Evolutionary conservation across 1,140 invertebrate genomes (phyloP).

Genomic region (Brachionus manjavacas): DNA sequence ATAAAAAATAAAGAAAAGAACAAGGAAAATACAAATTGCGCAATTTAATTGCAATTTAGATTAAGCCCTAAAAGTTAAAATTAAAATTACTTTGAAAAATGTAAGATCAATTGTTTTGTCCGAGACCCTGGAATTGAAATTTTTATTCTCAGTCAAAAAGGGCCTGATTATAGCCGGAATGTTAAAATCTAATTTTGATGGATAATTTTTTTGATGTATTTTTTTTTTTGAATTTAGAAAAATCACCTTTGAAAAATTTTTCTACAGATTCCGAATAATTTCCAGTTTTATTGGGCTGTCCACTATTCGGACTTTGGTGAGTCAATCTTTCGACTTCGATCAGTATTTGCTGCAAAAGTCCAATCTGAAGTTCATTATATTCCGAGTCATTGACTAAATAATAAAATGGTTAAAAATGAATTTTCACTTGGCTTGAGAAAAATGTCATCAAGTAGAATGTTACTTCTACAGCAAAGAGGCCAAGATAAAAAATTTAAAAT

Average conservation of each 20-base stretch:
- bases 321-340: conserved; percentile 22
- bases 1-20: too few relatives aligned
- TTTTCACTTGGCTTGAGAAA: neutral
- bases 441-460: conserved; percentile 15
- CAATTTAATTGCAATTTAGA: neutral
- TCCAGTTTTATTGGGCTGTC: neutral
- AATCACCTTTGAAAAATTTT: conserved; percentile 40
- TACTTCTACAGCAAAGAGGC: neutral
- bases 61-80: neutral
- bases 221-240: neutral
- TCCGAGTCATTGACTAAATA: conserved; percentile 26
- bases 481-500: neutral
- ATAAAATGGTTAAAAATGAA: neutral
- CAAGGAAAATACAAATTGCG: neutral
- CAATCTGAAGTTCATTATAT: conserved; percentile 22
- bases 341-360: conserved; percentile 20
- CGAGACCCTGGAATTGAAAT: neutral
- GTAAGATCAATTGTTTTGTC: neutral
- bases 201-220: neutral
- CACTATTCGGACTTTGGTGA: neutral
- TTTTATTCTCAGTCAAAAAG: conserved; percentile 2
- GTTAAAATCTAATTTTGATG: neutral
- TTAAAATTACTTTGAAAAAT: neutral
- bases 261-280: conserved; percentile 22
- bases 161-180: neutral